phyloP scores from a whole-genome alignment of 2,888 invertebrate species.

The Lepidocyrtoides sp. region DNA sequence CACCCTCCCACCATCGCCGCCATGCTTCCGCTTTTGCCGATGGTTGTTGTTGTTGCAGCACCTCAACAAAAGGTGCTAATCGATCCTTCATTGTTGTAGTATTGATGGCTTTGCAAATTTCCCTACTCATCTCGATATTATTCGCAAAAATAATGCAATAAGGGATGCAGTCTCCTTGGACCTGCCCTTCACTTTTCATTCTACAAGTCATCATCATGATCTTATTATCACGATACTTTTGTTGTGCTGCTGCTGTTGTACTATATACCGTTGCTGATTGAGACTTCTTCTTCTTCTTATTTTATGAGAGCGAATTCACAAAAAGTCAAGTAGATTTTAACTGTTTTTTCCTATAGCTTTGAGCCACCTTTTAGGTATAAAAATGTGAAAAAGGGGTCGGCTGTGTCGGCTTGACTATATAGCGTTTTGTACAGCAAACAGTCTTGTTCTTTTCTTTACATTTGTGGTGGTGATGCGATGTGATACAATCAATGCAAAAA shows the following conservation, averaged over 20 bases:
- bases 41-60: neutral
- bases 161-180: slow-evolving; percentile 52
- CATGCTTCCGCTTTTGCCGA: neutral
- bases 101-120: neutral
- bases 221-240: slow-evolving; percentile 28
- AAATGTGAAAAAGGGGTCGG: slow-evolving; percentile 52
- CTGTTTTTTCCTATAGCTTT: neutral
- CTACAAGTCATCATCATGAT: slow-evolving; percentile 31
- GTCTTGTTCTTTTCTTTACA: neutral
- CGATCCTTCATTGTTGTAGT: neutral
- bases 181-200: slow-evolving; percentile 61
- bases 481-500: slow-evolving; percentile 42
- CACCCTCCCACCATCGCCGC: neutral
- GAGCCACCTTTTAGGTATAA: slow-evolving; percentile 4
- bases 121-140: neutral
- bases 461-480: slow-evolving; percentile 30
- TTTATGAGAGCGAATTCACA: neutral
- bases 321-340: slow-evolving; percentile 36
- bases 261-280: neutral
- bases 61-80: neutral
- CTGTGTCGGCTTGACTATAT: neutral
- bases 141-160: neutral
- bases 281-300: neutral
- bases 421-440: neutral
- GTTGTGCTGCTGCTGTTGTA: neutral